These are phyloP conservation scores for Champsocephalus esox DNA, from an alignment of 2,797 vertebrate genomes.

Conservation along the genomic window DNA sequence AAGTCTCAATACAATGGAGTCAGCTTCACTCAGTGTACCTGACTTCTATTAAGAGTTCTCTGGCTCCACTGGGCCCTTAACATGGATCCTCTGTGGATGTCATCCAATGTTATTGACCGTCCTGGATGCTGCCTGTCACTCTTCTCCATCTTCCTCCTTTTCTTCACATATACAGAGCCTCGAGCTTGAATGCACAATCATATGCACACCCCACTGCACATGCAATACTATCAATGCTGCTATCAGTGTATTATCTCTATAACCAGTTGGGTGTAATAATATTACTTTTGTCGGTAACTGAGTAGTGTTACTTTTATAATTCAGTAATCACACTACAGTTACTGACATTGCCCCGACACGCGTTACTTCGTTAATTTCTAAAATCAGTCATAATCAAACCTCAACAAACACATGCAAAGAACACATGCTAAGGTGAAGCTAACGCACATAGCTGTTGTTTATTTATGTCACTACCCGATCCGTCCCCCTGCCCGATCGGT, in stretches of 20 bases:
- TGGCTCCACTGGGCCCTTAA: slow-evolving; percentile 30
- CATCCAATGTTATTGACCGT: slow-evolving; percentile 55
- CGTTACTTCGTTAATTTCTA: no score
- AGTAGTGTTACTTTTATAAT: no score
- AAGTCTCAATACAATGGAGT: slow-evolving; percentile 26
- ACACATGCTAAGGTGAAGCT: no score
- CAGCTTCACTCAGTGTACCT: slow-evolving; percentile 36
- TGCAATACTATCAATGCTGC: slow-evolving; percentile 31
- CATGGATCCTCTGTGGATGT: slow-evolving; percentile 20
- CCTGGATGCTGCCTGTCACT: slow-evolving; percentile 38
- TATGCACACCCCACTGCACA: slow-evolving; percentile 32
- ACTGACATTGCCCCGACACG: no score
- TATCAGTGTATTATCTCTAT: slow-evolving; percentile 21
- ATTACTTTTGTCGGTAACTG: no score
- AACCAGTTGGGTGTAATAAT: neutral
- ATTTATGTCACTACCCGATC: no score
- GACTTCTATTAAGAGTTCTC: slow-evolving; percentile 46
- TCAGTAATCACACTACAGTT: no score
- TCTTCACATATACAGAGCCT: slow-evolving; percentile 24
- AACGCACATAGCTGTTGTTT: no score
- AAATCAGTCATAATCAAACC: no score
- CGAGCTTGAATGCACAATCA: slow-evolving; percentile 50
- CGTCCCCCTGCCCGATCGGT: no score
- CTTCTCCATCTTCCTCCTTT: slow-evolving; percentile 17
- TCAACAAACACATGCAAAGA: no score